A percentile compares a stretch with the other conserved stretches of the same genome.
Evolutionary conservation across 2,797 vertebrate genomes (phyloP).

Genomic region (Eulemur albifrons): DNA sequence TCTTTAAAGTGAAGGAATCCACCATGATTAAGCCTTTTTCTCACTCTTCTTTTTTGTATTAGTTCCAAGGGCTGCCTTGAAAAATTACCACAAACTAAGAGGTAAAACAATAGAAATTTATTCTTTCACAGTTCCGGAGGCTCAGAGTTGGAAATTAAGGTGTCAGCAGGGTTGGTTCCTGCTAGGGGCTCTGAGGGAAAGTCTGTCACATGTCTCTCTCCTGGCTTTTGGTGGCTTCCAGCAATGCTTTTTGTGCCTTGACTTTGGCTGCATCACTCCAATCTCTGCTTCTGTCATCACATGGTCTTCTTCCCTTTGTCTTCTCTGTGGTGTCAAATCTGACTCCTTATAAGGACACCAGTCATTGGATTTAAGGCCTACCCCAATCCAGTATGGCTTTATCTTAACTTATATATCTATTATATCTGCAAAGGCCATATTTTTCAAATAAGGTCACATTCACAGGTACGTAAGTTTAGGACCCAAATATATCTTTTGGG

Average conservation of each 20-base stretch:
- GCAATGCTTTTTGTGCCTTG: neutral
- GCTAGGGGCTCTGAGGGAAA: neutral
- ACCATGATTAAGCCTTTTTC: accelerated
- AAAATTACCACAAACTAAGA: neutral
- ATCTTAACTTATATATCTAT: neutral
- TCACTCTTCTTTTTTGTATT: neutral
- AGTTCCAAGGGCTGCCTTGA: neutral
- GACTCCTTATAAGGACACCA: neutral
- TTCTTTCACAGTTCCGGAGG: neutral
- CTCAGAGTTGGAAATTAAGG: neutral
- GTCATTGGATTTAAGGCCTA: neutral
- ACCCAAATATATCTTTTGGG: neutral
- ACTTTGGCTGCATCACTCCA: neutral
- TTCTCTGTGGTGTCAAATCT: neutral
- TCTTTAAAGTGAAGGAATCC: neutral
- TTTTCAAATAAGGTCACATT: neutral
- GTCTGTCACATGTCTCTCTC: neutral
- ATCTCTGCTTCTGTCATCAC: neutral
- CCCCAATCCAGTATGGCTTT: neutral
- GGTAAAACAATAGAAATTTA: neutral
- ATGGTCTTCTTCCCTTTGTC: neutral
- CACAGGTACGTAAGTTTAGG: neutral
- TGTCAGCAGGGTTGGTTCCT: neutral
- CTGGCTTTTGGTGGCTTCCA: neutral
- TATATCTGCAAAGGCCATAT: neutral